Evolutionary conservation across 2,888 invertebrate genomes (phyloP), one percentile per base, ranked within the genome.

Genomic region (Tinea semifulvella): DNA sequence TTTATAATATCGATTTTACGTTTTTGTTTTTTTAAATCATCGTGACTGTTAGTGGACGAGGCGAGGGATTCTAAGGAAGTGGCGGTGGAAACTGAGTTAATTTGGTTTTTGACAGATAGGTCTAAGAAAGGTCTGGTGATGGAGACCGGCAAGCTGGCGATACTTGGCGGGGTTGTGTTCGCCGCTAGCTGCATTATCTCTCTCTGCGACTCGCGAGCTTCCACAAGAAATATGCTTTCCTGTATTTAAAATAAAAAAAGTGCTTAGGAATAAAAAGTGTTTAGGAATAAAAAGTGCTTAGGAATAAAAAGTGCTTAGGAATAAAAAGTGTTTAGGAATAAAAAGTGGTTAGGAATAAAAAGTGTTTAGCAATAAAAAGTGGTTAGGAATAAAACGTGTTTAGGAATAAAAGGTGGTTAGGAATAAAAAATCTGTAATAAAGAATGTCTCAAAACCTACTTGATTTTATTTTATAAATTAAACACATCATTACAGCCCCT

Each of bases 141-240:
- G 49, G 39, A 10, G 40, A 46, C 46, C 11, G 50, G 44, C 10
- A 11, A 50, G 11, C 52, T 35, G 1, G 56, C 47, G 16, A 54
- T 49, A 1, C 56, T 47, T 26, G 22, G 25, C 7, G 43, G 51
- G 46, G 17, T 60, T 62, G 7, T 71, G 20, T 64, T 48, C 11
- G 67, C 68, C 3, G 72, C 64, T 47, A 59, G 55, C 40, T 60
- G 63, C 60, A 88, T 83, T 28, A 88, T 55, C 14, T 85, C 84
- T 49, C 86, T 85, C 58, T 91, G 89, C 48, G 86, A 88, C 59
- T 89, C 90, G 52, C 90, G 86, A 18, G 91, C 90, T 68, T 91
- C 90, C 53, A 92, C 72, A 60, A 91, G 71, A 68, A 93, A 94
- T 59, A 94, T 89, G 63, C 91, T 93, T 73, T 93, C 92, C 87